A percentile compares a stretch with the other conserved stretches of the same genome.
Evolutionary conservation across 30 jellyfish, hydroid and myxozoan species (phyloP).

Genomic region (Cassiopea xamachana): DNA sequence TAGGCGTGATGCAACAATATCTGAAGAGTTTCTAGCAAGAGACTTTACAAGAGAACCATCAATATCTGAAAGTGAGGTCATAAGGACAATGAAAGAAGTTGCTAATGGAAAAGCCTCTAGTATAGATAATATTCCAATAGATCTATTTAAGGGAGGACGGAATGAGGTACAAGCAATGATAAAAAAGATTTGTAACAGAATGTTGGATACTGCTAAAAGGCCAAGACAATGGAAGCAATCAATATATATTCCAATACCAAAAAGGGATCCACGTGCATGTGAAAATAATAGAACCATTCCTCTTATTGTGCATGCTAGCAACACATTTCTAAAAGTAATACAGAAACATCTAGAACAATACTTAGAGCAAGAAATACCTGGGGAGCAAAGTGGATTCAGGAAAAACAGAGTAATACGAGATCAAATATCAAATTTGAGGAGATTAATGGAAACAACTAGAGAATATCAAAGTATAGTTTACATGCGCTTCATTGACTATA

Average conservation of each 20-base stretch:
- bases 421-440: not conserved
- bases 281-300: too few relatives aligned
- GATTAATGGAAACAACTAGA: constrained; percentile 31
- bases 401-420: constrained; percentile 36
- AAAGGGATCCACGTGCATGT: too few relatives aligned
- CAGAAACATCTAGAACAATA: too few relatives aligned
- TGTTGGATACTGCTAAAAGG: constrained; percentile 33
- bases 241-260: constrained; percentile 31
- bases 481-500: constrained; percentile 10
- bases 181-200: constrained; percentile 43
- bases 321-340: too few relatives aligned
- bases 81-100: constrained; percentile 47
- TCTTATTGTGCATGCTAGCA: too few relatives aligned
- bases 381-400: constrained; percentile 16
- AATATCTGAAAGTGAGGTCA: constrained; percentile 46
- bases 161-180: constrained; percentile 31
- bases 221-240: constrained; percentile 49
- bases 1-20: constrained; percentile 21
- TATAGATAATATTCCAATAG: constrained; percentile 42
- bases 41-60: constrained; percentile 29
- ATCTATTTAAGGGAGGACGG: constrained; percentile 31
- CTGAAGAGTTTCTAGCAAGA: constrained; percentile 34
- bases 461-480: constrained; percentile 22
- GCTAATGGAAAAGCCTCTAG: constrained; percentile 45
- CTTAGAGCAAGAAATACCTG: constrained; percentile 2